Evolutionary conservation across 2,113 vertebrate species (phyloP), one percentile per base, ranked within the genome.

Genomic region (Melanostigma gelatinosum): DNA sequence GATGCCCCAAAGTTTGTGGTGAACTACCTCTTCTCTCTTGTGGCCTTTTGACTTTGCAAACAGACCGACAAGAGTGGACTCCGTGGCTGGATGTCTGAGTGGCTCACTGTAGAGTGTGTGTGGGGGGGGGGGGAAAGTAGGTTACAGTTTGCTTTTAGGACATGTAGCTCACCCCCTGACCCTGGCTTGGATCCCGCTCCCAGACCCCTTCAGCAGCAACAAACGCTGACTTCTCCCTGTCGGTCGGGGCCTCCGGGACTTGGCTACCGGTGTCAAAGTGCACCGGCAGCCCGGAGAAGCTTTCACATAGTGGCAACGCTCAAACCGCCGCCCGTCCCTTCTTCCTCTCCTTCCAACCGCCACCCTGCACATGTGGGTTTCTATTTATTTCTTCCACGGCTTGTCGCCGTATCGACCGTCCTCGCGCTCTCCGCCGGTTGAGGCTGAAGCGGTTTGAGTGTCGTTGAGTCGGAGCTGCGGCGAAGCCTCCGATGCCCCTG

Each of bases 121-220:
- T 38, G 38, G 48, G 5, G 44, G 5, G 38, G 2, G 38, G 36
- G 82, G 27, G 52, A 90, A 94, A 94, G 83, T 93, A 91, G 94
- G 94, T 93, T 95, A 92, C 78, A 86, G 80, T 95, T 94, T 93
- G 93, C 90, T 94, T 92, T 92, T 86, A 91, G 94, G 94, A 95
- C 92, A 91, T 90, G 75, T 65, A 89, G 80, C 81, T 71, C 42
- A 90, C 94, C 90, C 72, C 13, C 4, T 86, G 89, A 94, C 94
- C 93, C 89, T 88, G 92, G 91, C 90, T 87, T 77, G 81, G 87
- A 90, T 92, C 90, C 93, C 87, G 84, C 85, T 88, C 80, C 9
- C 72, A 78, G 72, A 87, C 65, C 87, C 92, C 91, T 77, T 89
- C 77, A 87, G 91, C 88, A 38, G 75, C 60, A 78, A 61, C 89